Evolutionary conservation across 2,888 invertebrate genomes (phyloP).

Genomic region (Cheilosia vernalis): DNA sequence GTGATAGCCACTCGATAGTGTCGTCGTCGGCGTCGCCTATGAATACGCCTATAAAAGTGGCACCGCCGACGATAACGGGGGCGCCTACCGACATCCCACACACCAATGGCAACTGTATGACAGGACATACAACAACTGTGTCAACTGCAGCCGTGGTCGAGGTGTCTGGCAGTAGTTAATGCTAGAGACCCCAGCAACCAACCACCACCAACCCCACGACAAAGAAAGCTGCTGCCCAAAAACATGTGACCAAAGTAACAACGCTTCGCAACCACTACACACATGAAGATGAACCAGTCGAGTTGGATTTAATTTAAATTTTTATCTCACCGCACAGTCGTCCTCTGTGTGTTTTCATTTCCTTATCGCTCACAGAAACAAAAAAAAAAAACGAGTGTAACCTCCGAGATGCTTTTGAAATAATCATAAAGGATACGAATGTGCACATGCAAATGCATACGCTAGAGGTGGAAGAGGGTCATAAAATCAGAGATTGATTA

Average conservation of each 20-base stretch:
- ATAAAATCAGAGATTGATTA: constrained; percentile 54
- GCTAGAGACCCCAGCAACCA: constrained; percentile 48
- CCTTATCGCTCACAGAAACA: not conserved
- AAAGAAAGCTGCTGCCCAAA: constrained; percentile 54
- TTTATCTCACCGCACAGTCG: constrained; percentile 10
- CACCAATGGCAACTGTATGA: constrained; percentile 71
- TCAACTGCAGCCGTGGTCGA: constrained; percentile 68
- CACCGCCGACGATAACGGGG: constrained; percentile 65
- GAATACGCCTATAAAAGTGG: constrained; percentile 58
- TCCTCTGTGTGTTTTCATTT: constrained; percentile 13
- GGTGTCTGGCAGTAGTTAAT: constrained; percentile 76
- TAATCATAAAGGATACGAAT: constrained; percentile 22
- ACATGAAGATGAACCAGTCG: constrained; percentile 5
- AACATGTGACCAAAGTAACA: constrained; percentile 45
- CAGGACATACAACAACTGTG: constrained; percentile 59
- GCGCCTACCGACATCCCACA: constrained; percentile 57
- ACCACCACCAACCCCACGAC: constrained; percentile 26
- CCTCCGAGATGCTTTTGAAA: constrained; percentile 36
- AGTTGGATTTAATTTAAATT: not conserved
- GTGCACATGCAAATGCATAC: not conserved
- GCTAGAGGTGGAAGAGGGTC: not conserved
- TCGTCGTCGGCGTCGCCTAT: constrained; percentile 32
- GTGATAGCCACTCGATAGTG: constrained; percentile 59
- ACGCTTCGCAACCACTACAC: constrained; percentile 5
- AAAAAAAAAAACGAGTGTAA: not conserved